phyloP scores from a whole-genome alignment of 2,797 vertebrate genomes.

The Amphiprion clarkii region DNA sequence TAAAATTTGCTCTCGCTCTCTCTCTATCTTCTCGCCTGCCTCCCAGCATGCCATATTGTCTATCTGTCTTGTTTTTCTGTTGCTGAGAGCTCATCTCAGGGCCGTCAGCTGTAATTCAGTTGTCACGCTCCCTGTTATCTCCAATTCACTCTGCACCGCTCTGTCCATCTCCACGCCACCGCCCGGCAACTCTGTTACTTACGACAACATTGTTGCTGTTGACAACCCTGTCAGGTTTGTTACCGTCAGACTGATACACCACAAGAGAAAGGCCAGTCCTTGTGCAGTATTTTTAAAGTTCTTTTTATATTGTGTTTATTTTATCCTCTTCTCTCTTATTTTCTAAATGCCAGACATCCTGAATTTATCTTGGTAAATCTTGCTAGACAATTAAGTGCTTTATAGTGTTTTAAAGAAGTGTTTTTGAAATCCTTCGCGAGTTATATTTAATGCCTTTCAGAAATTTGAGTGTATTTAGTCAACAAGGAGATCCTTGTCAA shows the following conservation, averaged over 20 bases:
- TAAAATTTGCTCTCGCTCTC: slow-evolving; percentile 41
- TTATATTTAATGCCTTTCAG: slow-evolving; percentile 19
- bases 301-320: not conserved
- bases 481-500: slow-evolving; percentile 4
- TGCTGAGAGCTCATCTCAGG: slow-evolving; percentile 69
- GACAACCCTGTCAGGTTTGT: slow-evolving; percentile 71
- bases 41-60: slow-evolving; percentile 52
- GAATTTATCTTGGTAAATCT: not conserved
- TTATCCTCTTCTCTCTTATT: not conserved
- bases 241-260: slow-evolving; percentile 53
- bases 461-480: slow-evolving; percentile 4
- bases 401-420: not conserved
- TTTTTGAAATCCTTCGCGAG: slow-evolving; percentile 12
- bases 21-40: slow-evolving; percentile 31
- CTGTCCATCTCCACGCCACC: slow-evolving; percentile 72
- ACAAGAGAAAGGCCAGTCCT: slow-evolving; percentile 27
- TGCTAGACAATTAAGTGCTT: not conserved
- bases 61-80: slow-evolving; percentile 66
- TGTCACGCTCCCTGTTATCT: slow-evolving; percentile 80
- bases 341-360: slow-evolving; percentile 3
- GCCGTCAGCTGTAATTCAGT: slow-evolving; percentile 78
- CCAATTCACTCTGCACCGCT: slow-evolving; percentile 69
- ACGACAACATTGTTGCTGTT: slow-evolving; percentile 65
- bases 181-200: slow-evolving; percentile 59
- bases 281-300: slow-evolving; percentile 6